Percentiles rank a stretch among this genome's conserved stretches.
Evolutionary conservation across 35 echinoderm and acorn worm species (phyloP).

Genomic region (Apostichopus japonicus): DNA sequence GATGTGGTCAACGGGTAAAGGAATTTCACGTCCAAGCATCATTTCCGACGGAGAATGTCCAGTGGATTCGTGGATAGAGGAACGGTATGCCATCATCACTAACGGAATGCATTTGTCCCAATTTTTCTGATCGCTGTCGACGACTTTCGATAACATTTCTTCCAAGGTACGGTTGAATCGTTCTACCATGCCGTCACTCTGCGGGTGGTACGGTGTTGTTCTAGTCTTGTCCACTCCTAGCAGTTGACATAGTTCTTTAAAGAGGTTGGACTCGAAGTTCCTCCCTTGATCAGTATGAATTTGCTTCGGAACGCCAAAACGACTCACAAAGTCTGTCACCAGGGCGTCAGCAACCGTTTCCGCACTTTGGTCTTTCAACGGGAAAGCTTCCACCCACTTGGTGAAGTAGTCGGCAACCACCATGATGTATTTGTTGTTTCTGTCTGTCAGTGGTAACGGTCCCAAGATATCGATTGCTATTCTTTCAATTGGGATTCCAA

Average conservation of each 20-base stretch:
- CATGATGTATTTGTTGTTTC: too few species aligned
- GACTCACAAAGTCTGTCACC: conserved; percentile 14
- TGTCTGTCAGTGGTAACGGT: conserved; percentile 29
- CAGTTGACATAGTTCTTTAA: background rate
- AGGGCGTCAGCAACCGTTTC: conserved; percentile 56
- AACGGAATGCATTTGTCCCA: too few species aligned
- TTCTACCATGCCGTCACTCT: background rate
- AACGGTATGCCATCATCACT: conserved; percentile 3
- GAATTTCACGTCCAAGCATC: conserved; percentile 15
- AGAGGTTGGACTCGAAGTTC: too few species aligned
- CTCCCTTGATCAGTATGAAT: conserved; percentile 62
- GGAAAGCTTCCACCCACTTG: conserved; percentile 64
- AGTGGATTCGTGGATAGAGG: conserved; percentile 2
- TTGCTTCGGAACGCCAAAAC: conserved; percentile 48
- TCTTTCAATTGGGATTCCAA: conserved; percentile 56
- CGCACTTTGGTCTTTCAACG: conserved; percentile 51
- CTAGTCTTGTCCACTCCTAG: too few species aligned
- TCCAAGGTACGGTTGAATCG: background rate
- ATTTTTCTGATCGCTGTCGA: background rate
- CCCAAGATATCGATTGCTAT: conserved; percentile 69
- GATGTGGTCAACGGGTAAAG: too few species aligned
- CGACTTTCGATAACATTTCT: conserved; percentile 31
- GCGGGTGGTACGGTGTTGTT: too few species aligned
- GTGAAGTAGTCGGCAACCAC: too few species aligned
- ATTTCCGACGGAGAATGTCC: background rate